Base-by-base conservation (phyloP, 2,797 vertebrate genomes). In the Lithobates pipiens region DNA sequence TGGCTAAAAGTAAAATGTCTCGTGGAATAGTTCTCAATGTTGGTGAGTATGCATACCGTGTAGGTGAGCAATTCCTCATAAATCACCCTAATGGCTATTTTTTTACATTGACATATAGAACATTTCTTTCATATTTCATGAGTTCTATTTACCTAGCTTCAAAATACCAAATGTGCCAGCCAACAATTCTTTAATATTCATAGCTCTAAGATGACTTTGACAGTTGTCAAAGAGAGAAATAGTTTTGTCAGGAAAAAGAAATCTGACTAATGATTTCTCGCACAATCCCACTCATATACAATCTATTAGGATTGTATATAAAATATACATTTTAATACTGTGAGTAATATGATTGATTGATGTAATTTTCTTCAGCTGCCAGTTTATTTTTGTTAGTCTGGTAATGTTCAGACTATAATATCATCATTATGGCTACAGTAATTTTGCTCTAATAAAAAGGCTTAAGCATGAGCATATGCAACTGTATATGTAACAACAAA, bases 51-150 rank as follows among this genome's bases (percentile, higher is more conserved):
- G 80, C 87, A 89, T 90, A 90, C 92, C 90, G 91, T 90, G 92
- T 93, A 93, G 89, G 89, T 92, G 88, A 90, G 92, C 90, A 89
- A 92, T 93, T 93, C 88, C 77, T 80, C 85, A 90, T 95, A 90
- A 10, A 91, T 95, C 93, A 92, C 89, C 89, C 92, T 93, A 94
- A 95, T 92, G 89, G 91, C 89, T 92, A 88, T 90, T 90, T 93
- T 94, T 94, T 90, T 91, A 85, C 77, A 86, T 88, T 91, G 84
- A 80, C 85, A 92, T 93, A 82, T 89, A 86, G 89, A 90, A 84
- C 87, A 84, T 85, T 92, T 90, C 88, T 93, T 94, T 93, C 92
- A 94, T 95, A 94, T 95, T 95, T 95, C 92, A 95, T 92, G 88
- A 93, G 91, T 93, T 94, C 93, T 93, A 90, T 95, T 95, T 94